Base-by-base conservation (phyloP, 2,888 invertebrate species). In the Tenthredo distinguenda region DNA sequence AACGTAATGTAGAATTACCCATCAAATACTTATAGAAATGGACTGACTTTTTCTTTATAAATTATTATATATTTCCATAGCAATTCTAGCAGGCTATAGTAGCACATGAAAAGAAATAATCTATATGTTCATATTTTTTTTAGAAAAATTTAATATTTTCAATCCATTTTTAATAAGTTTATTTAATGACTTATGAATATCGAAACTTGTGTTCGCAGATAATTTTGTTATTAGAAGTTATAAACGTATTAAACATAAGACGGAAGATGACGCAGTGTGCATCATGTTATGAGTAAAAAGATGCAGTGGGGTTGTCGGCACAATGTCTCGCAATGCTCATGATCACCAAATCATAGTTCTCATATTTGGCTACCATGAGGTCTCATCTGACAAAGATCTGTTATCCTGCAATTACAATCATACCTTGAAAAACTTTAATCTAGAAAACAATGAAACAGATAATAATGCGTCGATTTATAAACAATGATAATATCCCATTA, bases 301-400 rank as follows among this genome's bases (percentile, higher is more conserved):
- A 68, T 71, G 83, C 68, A 47, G 83, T 65, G 71, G 77, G 68
- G 83, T 83, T 83, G 83, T 83, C 83, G 68, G 83, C 83, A 47
- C 83, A 83, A 83, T 83, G 68, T 83, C 71, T 83, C 50, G 71
- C 83, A 68, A 83, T 81, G 43, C 83, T 83, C 83, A 83, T 83
- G 83, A 71, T 83, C 71, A 71, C 83, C 83, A 83, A 83, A 83
- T 83, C 47, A 83, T 83, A 18, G 65, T 83, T 68, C 83, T 83
- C 68, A 83, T 83, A 83, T 68, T 83, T 83, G 71, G 83, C 83
- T 83, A 83, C 83, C 83, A 83, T 83, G 83, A 83, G 83, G 83
- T 83, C 81, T 58, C 83, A 83, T 83, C 83, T 83, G 83, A 83
- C 47, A 83, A 68, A 68, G 83, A 83, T 83, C 83, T 83, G 83